A percentile compares a stretch with the other conserved stretches of the same genome.
These are phyloP conservation scores for Platichthys stellatus DNA, from an alignment of 2,113 vertebrate species.

Conservation along the genomic window DNA sequence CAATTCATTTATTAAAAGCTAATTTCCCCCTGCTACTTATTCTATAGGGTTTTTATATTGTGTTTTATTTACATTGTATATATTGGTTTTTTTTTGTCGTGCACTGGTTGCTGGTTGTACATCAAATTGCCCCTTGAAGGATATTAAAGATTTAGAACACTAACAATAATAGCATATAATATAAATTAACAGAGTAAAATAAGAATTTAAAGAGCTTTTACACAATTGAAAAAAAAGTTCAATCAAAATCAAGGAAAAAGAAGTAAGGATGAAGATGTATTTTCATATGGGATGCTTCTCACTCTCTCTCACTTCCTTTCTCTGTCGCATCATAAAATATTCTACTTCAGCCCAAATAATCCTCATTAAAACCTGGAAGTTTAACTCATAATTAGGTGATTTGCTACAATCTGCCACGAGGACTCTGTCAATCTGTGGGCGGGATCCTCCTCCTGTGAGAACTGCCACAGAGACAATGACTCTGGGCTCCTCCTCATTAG, in stretches of 20 bases:
- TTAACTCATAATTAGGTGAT: conserved; percentile 68
- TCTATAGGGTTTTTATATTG: too few relatives aligned
- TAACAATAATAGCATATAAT: too few relatives aligned
- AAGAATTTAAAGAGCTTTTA: too few relatives aligned
- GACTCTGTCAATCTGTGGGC: conserved; percentile 62
- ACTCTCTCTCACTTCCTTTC: background rate
- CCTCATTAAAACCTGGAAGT: conserved; percentile 55
- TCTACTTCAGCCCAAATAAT: conserved; percentile 53
- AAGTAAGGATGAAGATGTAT: background rate
- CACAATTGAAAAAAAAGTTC: background rate
- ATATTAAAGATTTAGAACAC: too few relatives aligned
- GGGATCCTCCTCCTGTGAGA: conserved; percentile 48
- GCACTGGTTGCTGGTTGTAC: too few relatives aligned
- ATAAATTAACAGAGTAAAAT: too few relatives aligned
- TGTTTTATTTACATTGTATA: too few relatives aligned
- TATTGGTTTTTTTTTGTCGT: too few relatives aligned
- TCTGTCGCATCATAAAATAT: conserved; percentile 24
- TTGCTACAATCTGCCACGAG: conserved; percentile 65
- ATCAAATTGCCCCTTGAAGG: too few relatives aligned
- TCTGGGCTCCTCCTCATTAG: conserved; percentile 64
- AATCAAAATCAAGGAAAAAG: too few relatives aligned
- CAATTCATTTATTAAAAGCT: too few relatives aligned
- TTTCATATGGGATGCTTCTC: conserved; percentile 5
- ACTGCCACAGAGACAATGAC: conserved; percentile 61
- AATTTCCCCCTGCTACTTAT: too few relatives aligned